These are phyloP conservation scores for Drosophila santomea DNA, from an alignment of 1,140 invertebrate genomes.

Conservation along the genomic window DNA sequence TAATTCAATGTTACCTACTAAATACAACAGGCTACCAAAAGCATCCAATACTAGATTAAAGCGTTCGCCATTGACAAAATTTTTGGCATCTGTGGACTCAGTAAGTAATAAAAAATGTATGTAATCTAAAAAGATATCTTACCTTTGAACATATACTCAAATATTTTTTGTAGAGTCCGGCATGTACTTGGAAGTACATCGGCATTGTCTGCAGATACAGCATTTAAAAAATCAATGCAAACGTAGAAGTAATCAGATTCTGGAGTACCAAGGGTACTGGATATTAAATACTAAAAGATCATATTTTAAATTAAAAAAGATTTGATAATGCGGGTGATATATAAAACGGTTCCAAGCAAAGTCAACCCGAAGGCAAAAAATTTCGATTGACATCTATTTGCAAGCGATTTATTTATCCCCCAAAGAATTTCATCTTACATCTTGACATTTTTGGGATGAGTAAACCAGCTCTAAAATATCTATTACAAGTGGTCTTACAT, in stretches of 20 bases:
- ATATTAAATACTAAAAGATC: conserved; percentile 9
- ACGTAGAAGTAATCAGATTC: conserved; percentile 19
- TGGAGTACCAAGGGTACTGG: neutral
- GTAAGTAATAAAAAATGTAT: neutral
- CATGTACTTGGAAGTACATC: conserved; percentile 24
- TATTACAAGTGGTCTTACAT: conserved; percentile 29
- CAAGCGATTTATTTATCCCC: neutral
- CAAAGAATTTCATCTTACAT: conserved; percentile 6
- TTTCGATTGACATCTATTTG: neutral
- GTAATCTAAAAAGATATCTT: neutral
- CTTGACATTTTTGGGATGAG: conserved; percentile 44
- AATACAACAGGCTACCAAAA: conserved; percentile 37
- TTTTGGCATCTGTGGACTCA: conserved; percentile 23
- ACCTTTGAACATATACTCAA: conserved; percentile 59
- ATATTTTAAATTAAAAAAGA: neutral
- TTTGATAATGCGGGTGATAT: too few species aligned
- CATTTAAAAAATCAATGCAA: conserved; percentile 48
- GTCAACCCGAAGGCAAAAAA: neutral
- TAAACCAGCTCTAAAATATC: conserved; percentile 46
- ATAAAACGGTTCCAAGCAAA: too few species aligned
- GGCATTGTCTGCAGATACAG: conserved; percentile 10
- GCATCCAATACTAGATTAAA: conserved; percentile 51
- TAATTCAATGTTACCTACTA: conserved; percentile 7
- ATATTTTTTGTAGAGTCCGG: conserved; percentile 28
- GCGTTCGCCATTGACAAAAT: conserved; percentile 34